Conservation (phyloP, 2,113 vertebrate species). For the Phylloscopus trochiloides region DNA sequence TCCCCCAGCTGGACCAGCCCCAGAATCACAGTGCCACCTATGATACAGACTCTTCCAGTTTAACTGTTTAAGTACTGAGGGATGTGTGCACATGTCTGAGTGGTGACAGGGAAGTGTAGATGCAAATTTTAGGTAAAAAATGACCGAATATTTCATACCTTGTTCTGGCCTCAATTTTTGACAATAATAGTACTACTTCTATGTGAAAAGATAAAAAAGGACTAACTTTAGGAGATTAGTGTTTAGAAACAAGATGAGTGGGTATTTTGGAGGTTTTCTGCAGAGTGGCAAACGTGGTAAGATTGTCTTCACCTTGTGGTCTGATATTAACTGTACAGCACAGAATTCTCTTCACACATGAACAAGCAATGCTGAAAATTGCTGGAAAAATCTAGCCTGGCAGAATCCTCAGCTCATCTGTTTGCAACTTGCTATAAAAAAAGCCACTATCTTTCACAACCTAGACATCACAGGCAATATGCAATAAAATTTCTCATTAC, state of each 20-base stretch:
- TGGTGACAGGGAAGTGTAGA: accelerated
- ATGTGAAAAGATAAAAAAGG: neutral
- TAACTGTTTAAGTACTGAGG: neutral
- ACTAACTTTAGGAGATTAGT: neutral
- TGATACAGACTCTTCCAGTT: neutral
- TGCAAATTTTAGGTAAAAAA: neutral
- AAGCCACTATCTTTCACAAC: neutral
- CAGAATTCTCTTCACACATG: neutral
- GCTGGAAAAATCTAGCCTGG: neutral
- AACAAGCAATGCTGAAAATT: neutral
- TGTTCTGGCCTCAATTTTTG: neutral
- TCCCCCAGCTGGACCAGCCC: neutral
- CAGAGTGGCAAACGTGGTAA: neutral
- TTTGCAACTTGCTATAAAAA: neutral
- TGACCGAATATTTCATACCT: neutral
- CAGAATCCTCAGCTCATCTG: neutral
- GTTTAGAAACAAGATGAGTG: neutral
- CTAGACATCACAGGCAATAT: neutral
- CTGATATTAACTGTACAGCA: neutral
- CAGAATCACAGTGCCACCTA: neutral
- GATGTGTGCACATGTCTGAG: too few relatives aligned
- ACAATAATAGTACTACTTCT: neutral
- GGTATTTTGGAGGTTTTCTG: neutral
- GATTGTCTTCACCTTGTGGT: neutral
- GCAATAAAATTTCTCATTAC: neutral